Evolutionary conservation across 2,888 invertebrate species (phyloP).

Genomic region (Dicroscelio sp.): DNA sequence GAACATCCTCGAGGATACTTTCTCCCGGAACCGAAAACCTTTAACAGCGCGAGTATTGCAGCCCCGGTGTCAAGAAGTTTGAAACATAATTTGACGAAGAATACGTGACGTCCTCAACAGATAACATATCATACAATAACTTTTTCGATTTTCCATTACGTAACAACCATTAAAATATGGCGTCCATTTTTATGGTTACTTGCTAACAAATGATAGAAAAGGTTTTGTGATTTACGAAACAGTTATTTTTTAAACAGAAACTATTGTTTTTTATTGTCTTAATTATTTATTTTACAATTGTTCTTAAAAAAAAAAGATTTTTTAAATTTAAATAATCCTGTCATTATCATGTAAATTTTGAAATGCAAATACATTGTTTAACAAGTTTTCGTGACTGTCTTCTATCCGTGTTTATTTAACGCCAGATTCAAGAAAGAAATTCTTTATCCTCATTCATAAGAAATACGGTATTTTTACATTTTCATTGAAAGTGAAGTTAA

Average conservation of each 20-base stretch:
- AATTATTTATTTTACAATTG: background rate
- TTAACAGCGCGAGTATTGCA: conserved; percentile 47
- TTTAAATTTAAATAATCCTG: no score
- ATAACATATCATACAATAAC: conserved; percentile 51
- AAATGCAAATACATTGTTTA: background rate
- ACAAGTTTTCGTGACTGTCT: background rate
- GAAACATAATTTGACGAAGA: conserved; percentile 54
- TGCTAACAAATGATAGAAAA: conserved; percentile 11
- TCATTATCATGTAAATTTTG: no score
- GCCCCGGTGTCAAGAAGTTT: conserved; percentile 46
- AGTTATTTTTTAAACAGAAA: no score
- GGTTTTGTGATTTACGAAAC: background rate
- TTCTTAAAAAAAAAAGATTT: background rate
- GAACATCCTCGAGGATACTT: conserved; percentile 74
- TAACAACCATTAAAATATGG: conserved; percentile 36
- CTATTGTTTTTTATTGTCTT: no score
- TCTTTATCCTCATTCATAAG: background rate
- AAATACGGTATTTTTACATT: conserved; percentile 23
- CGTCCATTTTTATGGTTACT: background rate
- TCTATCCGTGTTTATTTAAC: background rate
- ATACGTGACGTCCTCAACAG: conserved; percentile 33
- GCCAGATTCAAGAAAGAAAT: background rate
- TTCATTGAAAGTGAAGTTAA: conserved; percentile 27
- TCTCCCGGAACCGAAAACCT: conserved; percentile 77
- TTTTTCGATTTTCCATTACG: conserved; percentile 30